Conservation (phyloP, 1,140 invertebrate genomes). For the Drosophila simulans region DNA sequence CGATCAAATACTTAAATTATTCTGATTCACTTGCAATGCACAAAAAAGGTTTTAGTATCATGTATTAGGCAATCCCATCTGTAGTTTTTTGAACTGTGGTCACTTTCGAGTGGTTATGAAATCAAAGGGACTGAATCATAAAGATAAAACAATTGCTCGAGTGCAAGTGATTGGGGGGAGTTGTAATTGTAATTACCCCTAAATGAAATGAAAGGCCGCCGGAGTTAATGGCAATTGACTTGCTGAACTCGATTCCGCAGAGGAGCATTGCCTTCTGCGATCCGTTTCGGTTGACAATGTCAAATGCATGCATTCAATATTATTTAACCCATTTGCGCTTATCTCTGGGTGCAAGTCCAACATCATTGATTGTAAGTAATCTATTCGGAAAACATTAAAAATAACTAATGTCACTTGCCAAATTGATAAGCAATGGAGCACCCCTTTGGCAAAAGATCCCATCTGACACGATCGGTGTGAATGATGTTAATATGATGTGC, state of each 20-base stretch:
- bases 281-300: constrained; percentile 37
- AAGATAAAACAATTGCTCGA: constrained; percentile 42
- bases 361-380: constrained; percentile 37
- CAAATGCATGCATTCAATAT: constrained; percentile 27
- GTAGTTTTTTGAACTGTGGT: constrained; percentile 7
- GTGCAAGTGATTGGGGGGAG: constrained; percentile 27
- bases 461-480: constrained; percentile 51
- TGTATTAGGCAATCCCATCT: constrained; percentile 2
- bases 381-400: constrained; percentile 45
- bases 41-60: not conserved
- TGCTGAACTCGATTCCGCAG: constrained; percentile 26
- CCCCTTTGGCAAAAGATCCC: constrained; percentile 24
- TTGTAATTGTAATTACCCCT: constrained; percentile 45
- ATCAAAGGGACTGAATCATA: constrained; percentile 42
- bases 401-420: constrained; percentile 62
- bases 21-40: too few relatives aligned
- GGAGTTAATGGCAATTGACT: constrained; percentile 48
- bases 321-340: constrained; percentile 45
- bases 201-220: constrained; percentile 46
- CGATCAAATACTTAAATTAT: not conserved
- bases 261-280: not conserved
- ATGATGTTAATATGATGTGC: constrained; percentile 40
- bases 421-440: constrained; percentile 57
- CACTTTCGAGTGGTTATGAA: constrained; percentile 35
- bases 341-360: constrained; percentile 45